A percentile compares a stretch with the other conserved stretches of the same genome.
phyloP scores from a whole-genome alignment of 2,888 invertebrate genomes.

The Cremastobaeus sp. region DNA sequence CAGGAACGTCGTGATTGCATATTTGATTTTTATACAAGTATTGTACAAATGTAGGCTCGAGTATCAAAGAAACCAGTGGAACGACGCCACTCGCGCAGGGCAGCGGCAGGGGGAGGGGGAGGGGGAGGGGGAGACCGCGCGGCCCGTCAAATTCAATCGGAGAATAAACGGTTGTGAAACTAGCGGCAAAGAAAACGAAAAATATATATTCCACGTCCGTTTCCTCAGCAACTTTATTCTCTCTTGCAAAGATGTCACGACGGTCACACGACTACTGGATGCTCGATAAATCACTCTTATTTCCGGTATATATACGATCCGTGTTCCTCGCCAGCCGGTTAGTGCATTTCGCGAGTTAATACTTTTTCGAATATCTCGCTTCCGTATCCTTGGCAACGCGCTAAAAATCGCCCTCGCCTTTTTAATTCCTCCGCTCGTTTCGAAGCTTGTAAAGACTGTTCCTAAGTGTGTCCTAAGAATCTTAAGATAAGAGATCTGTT shows the following conservation, averaged over 20 bases:
- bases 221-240: slow-evolving; percentile 60
- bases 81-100: background rate
- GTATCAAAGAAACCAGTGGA: slow-evolving; percentile 22
- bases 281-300: slow-evolving; percentile 63
- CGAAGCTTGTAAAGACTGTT: slow-evolving; percentile 34
- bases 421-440: slow-evolving; percentile 35
- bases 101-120: background rate
- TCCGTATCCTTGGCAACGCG: slow-evolving; percentile 40
- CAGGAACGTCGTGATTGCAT: slow-evolving; percentile 56
- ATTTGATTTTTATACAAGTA: slow-evolving; percentile 55
- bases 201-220: slow-evolving; percentile 57
- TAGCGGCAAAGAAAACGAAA: slow-evolving; percentile 58
- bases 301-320: slow-evolving; percentile 57
- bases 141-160: slow-evolving; percentile 58
- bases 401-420: slow-evolving; percentile 25
- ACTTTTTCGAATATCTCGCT: slow-evolving; percentile 53
- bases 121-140: slow-evolving; percentile 10
- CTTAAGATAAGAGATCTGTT: slow-evolving; percentile 28
- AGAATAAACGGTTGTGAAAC: slow-evolving; percentile 59
- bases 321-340: slow-evolving; percentile 55
- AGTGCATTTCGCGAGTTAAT: slow-evolving; percentile 58
- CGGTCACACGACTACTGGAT: slow-evolving; percentile 61
- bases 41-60: slow-evolving; percentile 44
- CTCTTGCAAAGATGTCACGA: slow-evolving; percentile 59
- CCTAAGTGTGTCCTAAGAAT: slow-evolving; percentile 39